Evolutionary conservation across 1,140 invertebrate species (phyloP).

Genomic region (Rhizoglyphus robini): DNA sequence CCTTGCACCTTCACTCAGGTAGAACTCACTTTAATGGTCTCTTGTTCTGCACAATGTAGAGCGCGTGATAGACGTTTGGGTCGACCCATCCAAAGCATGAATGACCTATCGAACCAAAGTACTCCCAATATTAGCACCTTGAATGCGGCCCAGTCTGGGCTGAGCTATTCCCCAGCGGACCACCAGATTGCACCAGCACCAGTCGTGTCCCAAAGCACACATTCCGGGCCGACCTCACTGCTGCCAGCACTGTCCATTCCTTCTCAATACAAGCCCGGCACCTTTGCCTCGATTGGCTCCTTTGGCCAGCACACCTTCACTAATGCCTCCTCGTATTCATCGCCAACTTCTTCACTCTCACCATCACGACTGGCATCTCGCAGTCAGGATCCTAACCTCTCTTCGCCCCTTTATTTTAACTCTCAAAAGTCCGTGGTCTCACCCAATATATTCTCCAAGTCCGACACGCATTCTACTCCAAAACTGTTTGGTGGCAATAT

Average conservation of each 20-base stretch:
- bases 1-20: not conserved
- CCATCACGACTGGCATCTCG: not conserved
- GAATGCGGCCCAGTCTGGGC: not conserved
- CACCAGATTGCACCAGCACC: not conserved
- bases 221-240: not conserved
- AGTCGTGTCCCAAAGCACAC: not conserved
- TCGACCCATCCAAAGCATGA: constrained; percentile 13
- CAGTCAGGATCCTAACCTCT: constrained; percentile 2
- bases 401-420: not conserved
- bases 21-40: too few species aligned
- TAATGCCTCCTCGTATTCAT: constrained; percentile 5
- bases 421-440: not conserved
- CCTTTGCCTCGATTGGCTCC: not conserved
- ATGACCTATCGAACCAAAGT: not conserved
- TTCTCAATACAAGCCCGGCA: not conserved
- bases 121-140: not conserved
- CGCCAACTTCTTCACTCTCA: constrained; percentile 7
- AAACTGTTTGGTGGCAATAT: not conserved
- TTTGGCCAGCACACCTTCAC: constrained; percentile 10
- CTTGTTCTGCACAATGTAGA: not conserved
- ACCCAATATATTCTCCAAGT: not conserved
- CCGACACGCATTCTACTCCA: not conserved
- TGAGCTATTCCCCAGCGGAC: constrained; percentile 1
- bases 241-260: not conserved
- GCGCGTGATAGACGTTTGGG: constrained; percentile 19